phyloP scores from a whole-genome alignment of 2,888 invertebrate species.

The Oligia strigilis region DNA sequence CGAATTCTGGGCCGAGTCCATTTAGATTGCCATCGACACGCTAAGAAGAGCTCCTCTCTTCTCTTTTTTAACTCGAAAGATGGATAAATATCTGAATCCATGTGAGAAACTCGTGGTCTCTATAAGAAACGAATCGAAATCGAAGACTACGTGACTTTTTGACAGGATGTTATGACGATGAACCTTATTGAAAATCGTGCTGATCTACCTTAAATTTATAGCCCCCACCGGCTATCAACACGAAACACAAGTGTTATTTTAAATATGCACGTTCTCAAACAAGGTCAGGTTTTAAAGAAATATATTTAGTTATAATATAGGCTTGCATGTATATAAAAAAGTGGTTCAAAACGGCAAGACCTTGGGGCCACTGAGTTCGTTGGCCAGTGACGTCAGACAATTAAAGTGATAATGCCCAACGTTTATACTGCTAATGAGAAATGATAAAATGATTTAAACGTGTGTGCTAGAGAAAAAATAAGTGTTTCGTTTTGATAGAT shows the following conservation, averaged over 20 bases:
- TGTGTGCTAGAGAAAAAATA: slow-evolving; percentile 22
- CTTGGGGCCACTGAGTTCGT: slow-evolving; percentile 68
- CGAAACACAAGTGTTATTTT: slow-evolving; percentile 10
- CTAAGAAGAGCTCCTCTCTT: not conserved
- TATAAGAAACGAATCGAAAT: not conserved
- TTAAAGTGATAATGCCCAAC: slow-evolving; percentile 69
- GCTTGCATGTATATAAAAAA: slow-evolving; percentile 58
- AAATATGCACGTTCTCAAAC: slow-evolving; percentile 15
- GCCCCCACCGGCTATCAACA: slow-evolving; percentile 23
- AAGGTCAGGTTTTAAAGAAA: slow-evolving; percentile 29
- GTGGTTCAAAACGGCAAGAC: slow-evolving; percentile 66
- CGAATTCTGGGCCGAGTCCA: not conserved
- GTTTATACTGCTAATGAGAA: slow-evolving; percentile 57
- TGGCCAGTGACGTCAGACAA: slow-evolving; percentile 68
- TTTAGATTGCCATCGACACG: not conserved
- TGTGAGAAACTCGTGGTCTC: not conserved
- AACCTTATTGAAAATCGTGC: slow-evolving; percentile 4
- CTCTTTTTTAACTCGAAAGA: not conserved
- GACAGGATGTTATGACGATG: not conserved
- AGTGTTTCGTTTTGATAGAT: slow-evolving; percentile 7
- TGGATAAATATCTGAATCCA: not conserved
- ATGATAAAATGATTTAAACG: slow-evolving; percentile 53
- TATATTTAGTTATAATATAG: slow-evolving; percentile 34
- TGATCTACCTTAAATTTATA: slow-evolving; percentile 14
- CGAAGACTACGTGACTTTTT: not conserved